Percentiles rank a stretch among this genome's conserved stretches.
Conservation (phyloP, 2,888 invertebrate genomes). For the Drosophila cracens region DNA sequence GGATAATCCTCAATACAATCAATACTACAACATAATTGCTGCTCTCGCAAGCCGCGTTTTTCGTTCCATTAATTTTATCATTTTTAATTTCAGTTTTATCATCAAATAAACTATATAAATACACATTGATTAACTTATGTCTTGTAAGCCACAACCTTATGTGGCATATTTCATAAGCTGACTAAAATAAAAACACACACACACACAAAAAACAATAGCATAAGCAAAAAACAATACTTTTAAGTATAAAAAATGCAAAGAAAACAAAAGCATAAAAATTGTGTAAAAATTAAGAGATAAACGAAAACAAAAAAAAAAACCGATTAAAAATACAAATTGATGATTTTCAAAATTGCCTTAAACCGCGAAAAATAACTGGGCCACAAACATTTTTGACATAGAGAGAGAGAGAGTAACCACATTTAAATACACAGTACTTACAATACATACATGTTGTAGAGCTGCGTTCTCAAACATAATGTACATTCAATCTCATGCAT, state of each 20-base stretch:
- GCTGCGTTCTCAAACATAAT: constrained; percentile 29
- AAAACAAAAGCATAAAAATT: constrained; percentile 24
- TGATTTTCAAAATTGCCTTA: constrained; percentile 63
- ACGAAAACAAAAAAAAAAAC: constrained; percentile 15
- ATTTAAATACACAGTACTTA: constrained; percentile 6
- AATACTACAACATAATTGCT: constrained; percentile 34
- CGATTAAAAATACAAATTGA: constrained; percentile 45
- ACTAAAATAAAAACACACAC: constrained; percentile 26
- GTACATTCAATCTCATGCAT: constrained; percentile 36
- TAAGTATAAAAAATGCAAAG: constrained; percentile 51
- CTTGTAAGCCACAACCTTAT: constrained; percentile 37
- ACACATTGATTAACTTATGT: constrained; percentile 48
- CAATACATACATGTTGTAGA: constrained; percentile 30
- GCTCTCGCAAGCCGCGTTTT: constrained; percentile 58
- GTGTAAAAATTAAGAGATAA: constrained; percentile 43
- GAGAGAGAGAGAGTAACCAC: background rate
- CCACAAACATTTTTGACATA: constrained; percentile 29
- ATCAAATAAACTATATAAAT: constrained; percentile 75
- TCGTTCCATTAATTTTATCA: constrained; percentile 62
- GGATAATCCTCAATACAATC: constrained; percentile 19
- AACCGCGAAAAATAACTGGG: constrained; percentile 51
- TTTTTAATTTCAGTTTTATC: constrained; percentile 69
- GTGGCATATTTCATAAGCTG: constrained; percentile 48
- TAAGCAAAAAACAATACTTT: constrained; percentile 29
- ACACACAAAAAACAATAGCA: constrained; percentile 19